Base-by-base conservation (phyloP, 2,113 vertebrate species). In the Brienomyrus brachyistius region DNA sequence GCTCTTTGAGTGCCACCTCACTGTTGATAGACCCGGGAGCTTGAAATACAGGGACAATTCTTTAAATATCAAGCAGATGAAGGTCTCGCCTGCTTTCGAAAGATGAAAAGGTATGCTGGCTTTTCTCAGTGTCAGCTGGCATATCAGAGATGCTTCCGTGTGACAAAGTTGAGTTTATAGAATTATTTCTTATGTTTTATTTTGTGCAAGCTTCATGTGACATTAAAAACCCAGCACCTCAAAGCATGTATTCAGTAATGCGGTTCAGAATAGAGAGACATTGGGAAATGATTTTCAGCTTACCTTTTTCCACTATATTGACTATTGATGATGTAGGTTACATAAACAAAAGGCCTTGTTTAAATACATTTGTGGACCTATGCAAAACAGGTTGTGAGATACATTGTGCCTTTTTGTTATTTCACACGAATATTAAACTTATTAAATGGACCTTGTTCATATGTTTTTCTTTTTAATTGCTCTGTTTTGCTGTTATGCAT, bases 371-470 rank as follows among this genome's bases (percentile, higher is more conserved):
- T 90, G 77, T 89, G 91, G 70, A 94, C 92, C 93, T 95, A 95
- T 95, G 95, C 94, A 95, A 95, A 89, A 70, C 91, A 89, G 93
- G 82, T 90, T 85, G 89, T 90, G 90, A 90, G 85, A 84, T 87
- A 90, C 91, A 89, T 88, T 92, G 92, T 91, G 90, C 93, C 93
- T 92, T 92, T 88, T 92, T 70, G 3, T 80, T 80, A 80, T 40
- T 80, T 80, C 91, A 90, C 91, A 80, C 5, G 5, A 80, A 91
- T 91, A 94, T 93, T 87, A 91, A 51, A 91, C 31, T 80, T 80
- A 80, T 80, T 43, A 43, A 80, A 80, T 19, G 17, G 15, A 80
- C 43, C 19, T 80, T 43, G 74, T 80, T 80, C 0, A 80, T 80
- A 43, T 80, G 74, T 43, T 80, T 80, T 19, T 8, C 35, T 40